Evolutionary conservation across 2,888 invertebrate genomes (phyloP).

Genomic region (Sminthurinus aureus): DNA sequence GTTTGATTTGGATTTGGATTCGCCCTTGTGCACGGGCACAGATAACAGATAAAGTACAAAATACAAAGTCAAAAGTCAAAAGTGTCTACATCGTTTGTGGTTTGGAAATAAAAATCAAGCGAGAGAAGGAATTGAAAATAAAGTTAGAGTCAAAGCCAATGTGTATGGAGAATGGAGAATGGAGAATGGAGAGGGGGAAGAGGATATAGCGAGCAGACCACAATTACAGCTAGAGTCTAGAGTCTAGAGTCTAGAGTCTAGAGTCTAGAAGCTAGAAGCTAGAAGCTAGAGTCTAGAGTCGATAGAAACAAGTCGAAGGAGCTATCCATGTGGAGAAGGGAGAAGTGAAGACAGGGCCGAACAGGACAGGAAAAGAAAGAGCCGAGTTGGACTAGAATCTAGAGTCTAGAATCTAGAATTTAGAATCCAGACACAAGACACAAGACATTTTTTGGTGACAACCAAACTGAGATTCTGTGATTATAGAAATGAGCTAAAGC

Average conservation of each 20-base stretch:
- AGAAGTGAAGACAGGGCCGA: background rate
- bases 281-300: too few species aligned
- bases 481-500: conserved; percentile 22
- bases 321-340: background rate
- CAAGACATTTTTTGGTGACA: background rate
- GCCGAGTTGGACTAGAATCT: background rate
- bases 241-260: background rate
- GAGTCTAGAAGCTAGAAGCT: too few species aligned
- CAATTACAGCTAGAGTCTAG: background rate
- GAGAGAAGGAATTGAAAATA: background rate
- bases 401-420: background rate
- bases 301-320: background rate
- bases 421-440: too few species aligned
- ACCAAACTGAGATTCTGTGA: conserved; percentile 14
- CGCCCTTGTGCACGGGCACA: background rate
- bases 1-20: too few species aligned
- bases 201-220: background rate
- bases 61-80: too few species aligned
- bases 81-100: background rate
- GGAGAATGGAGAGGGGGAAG: too few species aligned
- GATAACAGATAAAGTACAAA: background rate
- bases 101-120: background rate
- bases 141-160: background rate
- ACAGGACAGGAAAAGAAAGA: background rate
- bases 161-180: too few species aligned